Evolutionary conservation across 37 sponge, comb jelly and placozoan genomes (phyloP), one percentile per base, ranked within the genome.

Genomic region (Ephydatia muelleri): DNA sequence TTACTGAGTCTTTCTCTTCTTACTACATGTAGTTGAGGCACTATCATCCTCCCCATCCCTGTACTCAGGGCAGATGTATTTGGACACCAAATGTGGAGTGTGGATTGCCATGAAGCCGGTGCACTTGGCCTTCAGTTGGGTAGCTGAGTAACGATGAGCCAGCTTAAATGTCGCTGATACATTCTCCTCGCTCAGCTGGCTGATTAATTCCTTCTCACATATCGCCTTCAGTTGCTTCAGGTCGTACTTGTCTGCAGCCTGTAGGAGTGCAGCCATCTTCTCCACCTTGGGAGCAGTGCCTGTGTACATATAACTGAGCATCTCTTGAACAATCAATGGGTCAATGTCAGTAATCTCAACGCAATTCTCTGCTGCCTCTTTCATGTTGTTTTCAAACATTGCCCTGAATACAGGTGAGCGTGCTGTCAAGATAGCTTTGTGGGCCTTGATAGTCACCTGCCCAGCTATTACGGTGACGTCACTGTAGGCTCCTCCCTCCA

Each of bases 271-370:
- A 19, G 97, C 97, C 75, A 91, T 80, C 37, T 82, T 71, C 27
- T 80, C 75, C 28, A 96, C 70, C 68, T 91, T 83, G 29, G 26
- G 76, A 27, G 86, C 85, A 28, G 77, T 80, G 21, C 97, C 94
- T 12, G 97, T 96, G 92, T 96, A 96, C 9, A 96, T 94, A 88
- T 85, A 96, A 19, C 87, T 73, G 37, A 96, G 87, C 89, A 96
- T 85, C 73, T 96, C 97, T 37, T 49, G 39, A 43, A 96, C 67
- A 9, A 89, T 87, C 29, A 88, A 83, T 47, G 70, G 43, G 5
- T 85, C 81, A 0, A 94, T 75, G 73, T 96, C 94, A 23, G 49
- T 65, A 30, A 96, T 91, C 30, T 85, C 87, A 48, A 96, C 97
- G 25, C 85, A 73, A 57, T 91, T 91, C 88, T 78, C 88, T 82